Base-by-base conservation (phyloP, 1,140 invertebrate species). In the Panulirus ornatus region DNA sequence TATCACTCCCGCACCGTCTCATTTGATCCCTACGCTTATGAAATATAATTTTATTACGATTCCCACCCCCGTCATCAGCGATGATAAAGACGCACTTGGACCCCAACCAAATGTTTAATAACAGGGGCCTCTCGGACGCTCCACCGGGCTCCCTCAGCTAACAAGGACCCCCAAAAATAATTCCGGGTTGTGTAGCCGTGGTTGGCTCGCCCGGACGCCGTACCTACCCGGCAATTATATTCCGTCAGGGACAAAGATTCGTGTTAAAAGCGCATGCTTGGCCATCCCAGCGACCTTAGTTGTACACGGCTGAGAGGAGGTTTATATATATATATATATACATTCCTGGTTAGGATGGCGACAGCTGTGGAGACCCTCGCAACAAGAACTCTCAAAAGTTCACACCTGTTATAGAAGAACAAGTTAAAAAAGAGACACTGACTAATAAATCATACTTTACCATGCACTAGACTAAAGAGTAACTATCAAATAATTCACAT, bases 11-110 rank as follows among this genome's bases (percentile, higher is more conserved):
- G n/a, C 11, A 66, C 11, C 58, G 58, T 66, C 58, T 66, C 58
- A 66, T 66, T 30, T 66, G n/a, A 5, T 66, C 3, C 58, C 58
- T 66, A 27, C 30, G 58, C 11, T 66, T 66, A 66, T 27, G 58
- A 66, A 66, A 66, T 66, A 66, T 66, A 66, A 66, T 66, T 66
- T 66, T 66, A 66, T 66, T 66, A 66, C 58, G 58, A 66, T 27
- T 6, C 30, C 19, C n/a, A 27, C n/a, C 58, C 58, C 58, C 58
- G n/a, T 66, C 58, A 66, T 66, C n/a, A 66, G 58, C n/a, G 58
- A 66, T 27, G 58, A 66, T 66, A 66, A 66, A 66, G 58, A 30
- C 58, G n/a, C 1, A 27, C 58, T 66, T 27, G 22, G 8, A 11
- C 58, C 30, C 2, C 8, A 66, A 5, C 2, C 58, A 66, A 66